Evolutionary conservation across 2,888 invertebrate species (phyloP).

Genomic region (Stenoptilia bipunctidactyla): DNA sequence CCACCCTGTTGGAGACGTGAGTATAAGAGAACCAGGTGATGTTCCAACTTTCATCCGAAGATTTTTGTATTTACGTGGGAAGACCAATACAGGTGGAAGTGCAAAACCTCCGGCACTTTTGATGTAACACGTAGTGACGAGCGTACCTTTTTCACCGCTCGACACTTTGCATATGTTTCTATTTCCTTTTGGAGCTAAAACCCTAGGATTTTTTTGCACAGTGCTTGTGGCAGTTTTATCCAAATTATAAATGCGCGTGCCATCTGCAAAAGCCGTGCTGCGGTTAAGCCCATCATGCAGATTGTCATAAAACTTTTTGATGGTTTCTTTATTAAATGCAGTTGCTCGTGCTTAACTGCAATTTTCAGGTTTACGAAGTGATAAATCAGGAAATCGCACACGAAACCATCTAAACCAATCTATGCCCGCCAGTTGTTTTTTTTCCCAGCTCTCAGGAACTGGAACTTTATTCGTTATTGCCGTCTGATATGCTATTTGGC

Average conservation of each 20-base stretch:
- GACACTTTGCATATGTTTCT: too few relatives aligned
- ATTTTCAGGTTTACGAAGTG: neutral
- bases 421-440: neutral
- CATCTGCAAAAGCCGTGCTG: neutral
- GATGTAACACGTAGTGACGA: too few relatives aligned
- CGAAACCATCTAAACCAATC: slow-evolving; percentile 3
- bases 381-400: neutral
- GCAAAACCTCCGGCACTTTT: too few relatives aligned
- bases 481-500: slow-evolving; percentile 3
- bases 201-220: too few relatives aligned
- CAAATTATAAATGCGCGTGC: too few relatives aligned
- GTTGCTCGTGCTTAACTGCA: slow-evolving; percentile 4
- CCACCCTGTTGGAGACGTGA: slow-evolving; percentile 30
- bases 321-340: slow-evolving; percentile 3
- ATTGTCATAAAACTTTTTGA: neutral
- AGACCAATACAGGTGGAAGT: too few relatives aligned
- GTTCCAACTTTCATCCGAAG: slow-evolving; percentile 20
- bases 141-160: too few relatives aligned
- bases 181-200: too few relatives aligned
- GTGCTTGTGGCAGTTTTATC: too few relatives aligned
- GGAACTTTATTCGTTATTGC: neutral
- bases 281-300: neutral
- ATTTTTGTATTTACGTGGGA: too few relatives aligned
- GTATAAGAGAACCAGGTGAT: slow-evolving; percentile 26
- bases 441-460: slow-evolving; percentile 1